Evolutionary conservation across 1,140 invertebrate species (phyloP).

Genomic region (Limonius californicus): DNA sequence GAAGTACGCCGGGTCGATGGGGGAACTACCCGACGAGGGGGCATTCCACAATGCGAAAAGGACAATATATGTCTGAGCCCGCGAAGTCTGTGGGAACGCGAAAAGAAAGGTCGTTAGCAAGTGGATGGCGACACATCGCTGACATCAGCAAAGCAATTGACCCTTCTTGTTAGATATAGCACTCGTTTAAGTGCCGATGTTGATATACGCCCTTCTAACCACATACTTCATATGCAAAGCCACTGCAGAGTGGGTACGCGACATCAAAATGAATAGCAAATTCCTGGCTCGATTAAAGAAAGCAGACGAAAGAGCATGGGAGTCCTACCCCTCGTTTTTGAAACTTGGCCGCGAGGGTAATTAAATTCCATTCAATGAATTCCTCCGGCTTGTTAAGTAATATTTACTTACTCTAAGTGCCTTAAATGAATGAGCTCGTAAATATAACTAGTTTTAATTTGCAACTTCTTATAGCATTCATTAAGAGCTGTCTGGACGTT

Average conservation of each 20-base stretch:
- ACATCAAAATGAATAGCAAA: not conserved
- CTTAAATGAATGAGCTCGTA: not conserved
- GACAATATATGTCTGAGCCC: slow-evolving; percentile 3
- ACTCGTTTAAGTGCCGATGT: not conserved
- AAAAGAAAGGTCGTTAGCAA: slow-evolving; percentile 22
- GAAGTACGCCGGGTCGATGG: not conserved
- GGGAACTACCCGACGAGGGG: not conserved
- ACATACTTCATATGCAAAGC: not conserved
- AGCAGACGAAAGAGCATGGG: no score
- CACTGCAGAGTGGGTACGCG: no score
- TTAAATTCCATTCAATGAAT: not conserved
- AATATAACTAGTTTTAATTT: not conserved
- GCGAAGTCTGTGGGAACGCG: slow-evolving; percentile 21
- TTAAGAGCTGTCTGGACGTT: not conserved
- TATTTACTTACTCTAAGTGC: not conserved
- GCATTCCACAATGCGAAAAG: slow-evolving; percentile 6
- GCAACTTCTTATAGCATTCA: not conserved
- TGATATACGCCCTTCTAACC: not conserved
- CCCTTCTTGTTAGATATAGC: slow-evolving; percentile 2
- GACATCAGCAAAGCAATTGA: slow-evolving; percentile 20
- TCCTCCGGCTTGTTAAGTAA: not conserved
- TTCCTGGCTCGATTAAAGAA: not conserved
- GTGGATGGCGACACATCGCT: slow-evolving; percentile 18
- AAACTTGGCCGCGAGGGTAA: not conserved
- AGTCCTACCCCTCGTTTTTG: not conserved